These are phyloP conservation scores for Petrolisthes manimaculis DNA, from an alignment of 2,888 invertebrate species.

Conservation along the genomic window DNA sequence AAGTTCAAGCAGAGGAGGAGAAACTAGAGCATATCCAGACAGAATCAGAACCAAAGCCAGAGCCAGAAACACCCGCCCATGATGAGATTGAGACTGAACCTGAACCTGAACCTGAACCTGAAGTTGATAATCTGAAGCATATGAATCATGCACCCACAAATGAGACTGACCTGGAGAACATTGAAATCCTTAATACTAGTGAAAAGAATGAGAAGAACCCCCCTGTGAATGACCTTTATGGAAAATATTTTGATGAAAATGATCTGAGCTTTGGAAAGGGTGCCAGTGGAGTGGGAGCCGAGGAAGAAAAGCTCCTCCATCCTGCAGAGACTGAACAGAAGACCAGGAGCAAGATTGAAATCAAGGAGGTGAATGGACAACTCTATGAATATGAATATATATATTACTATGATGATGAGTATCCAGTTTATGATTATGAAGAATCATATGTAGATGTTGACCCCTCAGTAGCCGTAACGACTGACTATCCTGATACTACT, in stretches of 20 bases:
- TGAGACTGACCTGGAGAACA: slow-evolving; percentile 12
- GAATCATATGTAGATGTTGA: slow-evolving; percentile 39
- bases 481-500: slow-evolving; percentile 30
- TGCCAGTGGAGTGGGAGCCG: not conserved
- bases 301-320: slow-evolving; percentile 48
- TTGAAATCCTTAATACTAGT: slow-evolving; percentile 36
- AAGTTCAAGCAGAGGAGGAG: not conserved
- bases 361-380: slow-evolving; percentile 65
- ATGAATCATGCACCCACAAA: not conserved
- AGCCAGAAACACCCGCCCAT: not conserved
- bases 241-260: slow-evolving; percentile 56
- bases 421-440: slow-evolving; percentile 59
- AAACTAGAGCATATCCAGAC: not conserved
- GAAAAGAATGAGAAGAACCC: slow-evolving; percentile 16
- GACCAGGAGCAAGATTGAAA: slow-evolving; percentile 63
- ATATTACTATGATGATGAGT: slow-evolving; percentile 65
- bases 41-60: not conserved
- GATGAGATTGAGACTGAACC: not conserved
- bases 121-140: not conserved
- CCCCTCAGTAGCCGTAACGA: not conserved
- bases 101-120: slow-evolving; percentile 14
- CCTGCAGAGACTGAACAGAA: slow-evolving; percentile 60
- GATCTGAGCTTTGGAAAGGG: slow-evolving; percentile 45
- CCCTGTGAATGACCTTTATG: slow-evolving; percentile 55
- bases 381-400: slow-evolving; percentile 66